Conservation (phyloP, 2,113 vertebrate species). For the Pogona vitticeps region DNA sequence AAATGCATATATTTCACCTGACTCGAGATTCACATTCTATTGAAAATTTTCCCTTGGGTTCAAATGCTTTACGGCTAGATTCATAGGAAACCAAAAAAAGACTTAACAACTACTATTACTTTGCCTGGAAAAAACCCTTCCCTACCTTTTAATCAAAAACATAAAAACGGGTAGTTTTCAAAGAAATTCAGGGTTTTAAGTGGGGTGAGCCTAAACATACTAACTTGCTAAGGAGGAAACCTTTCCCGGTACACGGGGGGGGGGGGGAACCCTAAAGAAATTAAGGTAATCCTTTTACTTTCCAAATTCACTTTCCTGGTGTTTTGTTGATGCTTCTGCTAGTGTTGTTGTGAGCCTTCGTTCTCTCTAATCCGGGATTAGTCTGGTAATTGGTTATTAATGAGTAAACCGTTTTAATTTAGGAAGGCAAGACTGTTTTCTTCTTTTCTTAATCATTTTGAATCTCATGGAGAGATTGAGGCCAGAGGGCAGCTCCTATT, state of each 20-base stretch:
- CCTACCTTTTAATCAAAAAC: neutral
- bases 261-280: neutral
- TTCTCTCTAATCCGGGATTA: neutral
- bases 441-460: neutral
- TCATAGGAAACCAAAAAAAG: neutral
- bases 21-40: no score
- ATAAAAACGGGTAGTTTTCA: no score
- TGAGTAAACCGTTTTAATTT: neutral
- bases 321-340: no score
- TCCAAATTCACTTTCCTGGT: neutral
- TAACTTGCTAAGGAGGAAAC: neutral
- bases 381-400: neutral
- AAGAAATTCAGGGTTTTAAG: neutral
- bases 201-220: neutral
- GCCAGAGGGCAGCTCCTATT: neutral
- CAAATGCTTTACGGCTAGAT: neutral
- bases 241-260: neutral
- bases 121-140: neutral
- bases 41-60: neutral
- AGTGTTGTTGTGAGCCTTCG: neutral
- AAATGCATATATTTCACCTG: neutral
- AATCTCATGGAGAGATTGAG: neutral
- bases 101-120: neutral
- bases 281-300: constrained; percentile 5
- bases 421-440: neutral